Percentiles rank a stretch among this genome's conserved stretches.
These are phyloP conservation scores for Stictonetta naevosa DNA, from an alignment of 2,113 vertebrate species.

Conservation along the genomic window DNA sequence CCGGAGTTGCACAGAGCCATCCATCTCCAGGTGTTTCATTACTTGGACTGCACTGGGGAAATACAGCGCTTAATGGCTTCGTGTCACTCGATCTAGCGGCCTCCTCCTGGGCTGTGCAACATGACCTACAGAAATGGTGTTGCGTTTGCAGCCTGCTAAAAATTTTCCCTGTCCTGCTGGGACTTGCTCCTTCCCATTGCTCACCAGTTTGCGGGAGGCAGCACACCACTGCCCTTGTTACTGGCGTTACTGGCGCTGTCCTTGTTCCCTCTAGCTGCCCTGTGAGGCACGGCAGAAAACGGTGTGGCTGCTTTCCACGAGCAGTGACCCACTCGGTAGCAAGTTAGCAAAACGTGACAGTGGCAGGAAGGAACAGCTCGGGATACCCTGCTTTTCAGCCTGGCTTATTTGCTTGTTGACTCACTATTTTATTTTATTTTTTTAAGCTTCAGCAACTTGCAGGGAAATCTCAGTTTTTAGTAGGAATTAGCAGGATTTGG, in stretches of 20 bases:
- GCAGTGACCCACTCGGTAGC: background rate
- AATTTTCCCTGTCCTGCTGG: background rate
- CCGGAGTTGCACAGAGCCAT: background rate
- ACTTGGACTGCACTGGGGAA: constrained; percentile 21
- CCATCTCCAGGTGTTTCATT: constrained; percentile 55
- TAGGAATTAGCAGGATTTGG: constrained; percentile 36
- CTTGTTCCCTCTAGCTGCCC: background rate
- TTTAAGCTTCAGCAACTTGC: background rate
- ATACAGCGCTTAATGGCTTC: constrained; percentile 14
- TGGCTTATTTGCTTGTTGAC: constrained; percentile 9
- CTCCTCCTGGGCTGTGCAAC: background rate
- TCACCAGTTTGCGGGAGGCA: background rate
- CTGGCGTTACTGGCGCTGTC: background rate
- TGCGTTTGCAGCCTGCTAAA: background rate
- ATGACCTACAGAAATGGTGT: background rate
- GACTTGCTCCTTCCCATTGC: background rate
- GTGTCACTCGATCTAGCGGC: background rate
- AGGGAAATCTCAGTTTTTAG: background rate
- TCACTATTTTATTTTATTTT: background rate
- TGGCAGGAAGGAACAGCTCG: background rate
- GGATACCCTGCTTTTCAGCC: background rate
- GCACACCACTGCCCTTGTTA: background rate
- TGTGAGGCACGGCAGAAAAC: background rate
- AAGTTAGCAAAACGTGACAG: background rate
- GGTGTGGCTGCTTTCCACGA: background rate